phyloP scores from a whole-genome alignment of 2,113 vertebrate genomes.

The Oreotrochilus melanogaster region DNA sequence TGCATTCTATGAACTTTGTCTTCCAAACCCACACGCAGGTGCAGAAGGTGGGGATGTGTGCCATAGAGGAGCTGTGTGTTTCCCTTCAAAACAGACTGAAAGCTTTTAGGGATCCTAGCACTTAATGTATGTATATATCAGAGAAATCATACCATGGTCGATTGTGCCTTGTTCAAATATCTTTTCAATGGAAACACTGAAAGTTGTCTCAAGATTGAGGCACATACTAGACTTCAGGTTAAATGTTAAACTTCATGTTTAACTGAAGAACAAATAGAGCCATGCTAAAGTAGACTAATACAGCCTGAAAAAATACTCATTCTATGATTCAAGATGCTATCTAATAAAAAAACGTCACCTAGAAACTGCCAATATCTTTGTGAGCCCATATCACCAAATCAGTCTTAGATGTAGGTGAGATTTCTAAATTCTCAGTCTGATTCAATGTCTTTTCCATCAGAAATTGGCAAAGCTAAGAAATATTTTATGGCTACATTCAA shows the following conservation, averaged over 20 bases:
- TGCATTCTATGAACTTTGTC: not conserved
- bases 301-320: not conserved
- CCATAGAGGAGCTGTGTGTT: not conserved
- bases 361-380: not conserved
- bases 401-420: not conserved
- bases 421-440: not conserved
- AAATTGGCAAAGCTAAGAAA: not conserved
- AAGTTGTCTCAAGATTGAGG: constrained; percentile 7
- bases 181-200: constrained; percentile 34
- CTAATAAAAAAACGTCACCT: not conserved
- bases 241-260: not conserved
- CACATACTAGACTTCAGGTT: too few species aligned
- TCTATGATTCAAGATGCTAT: not conserved
- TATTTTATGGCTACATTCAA: not conserved
- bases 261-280: not conserved
- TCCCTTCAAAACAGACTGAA: not conserved
- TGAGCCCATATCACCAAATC: not conserved
- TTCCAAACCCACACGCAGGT: not conserved
- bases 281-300: not conserved
- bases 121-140: not conserved
- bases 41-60: not conserved
- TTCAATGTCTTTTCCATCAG: not conserved
- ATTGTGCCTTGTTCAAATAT: not conserved
- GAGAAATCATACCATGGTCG: not conserved
- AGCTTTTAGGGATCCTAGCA: not conserved